phyloP scores from a whole-genome alignment of 2,888 invertebrate genomes.

The Ernsta delagoae region DNA sequence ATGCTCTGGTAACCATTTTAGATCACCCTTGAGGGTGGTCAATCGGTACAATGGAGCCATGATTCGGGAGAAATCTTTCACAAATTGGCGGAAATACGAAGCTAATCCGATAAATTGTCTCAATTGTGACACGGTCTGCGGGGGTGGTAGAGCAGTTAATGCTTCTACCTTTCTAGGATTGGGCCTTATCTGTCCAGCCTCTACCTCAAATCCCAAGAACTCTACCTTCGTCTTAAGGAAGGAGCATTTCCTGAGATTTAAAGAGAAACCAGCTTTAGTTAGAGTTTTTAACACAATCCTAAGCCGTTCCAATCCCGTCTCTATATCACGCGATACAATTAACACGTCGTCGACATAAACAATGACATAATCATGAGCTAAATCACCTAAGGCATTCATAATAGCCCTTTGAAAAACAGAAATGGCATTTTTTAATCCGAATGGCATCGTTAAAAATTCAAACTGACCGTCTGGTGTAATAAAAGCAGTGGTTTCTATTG shows the following conservation, averaged over 20 bases:
- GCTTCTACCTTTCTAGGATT: slow-evolving; percentile 44
- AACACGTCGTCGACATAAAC: slow-evolving; percentile 38
- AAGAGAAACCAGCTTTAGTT: slow-evolving; percentile 38
- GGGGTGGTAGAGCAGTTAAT: slow-evolving; percentile 11
- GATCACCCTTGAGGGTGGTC: slow-evolving; percentile 20
- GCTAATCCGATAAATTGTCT: slow-evolving; percentile 41
- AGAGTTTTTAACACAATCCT: slow-evolving; percentile 30
- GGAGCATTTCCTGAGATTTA: slow-evolving; percentile 40
- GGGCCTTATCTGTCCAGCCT: slow-evolving; percentile 41
- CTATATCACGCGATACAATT: neutral
- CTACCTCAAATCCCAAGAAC: slow-evolving; percentile 42
- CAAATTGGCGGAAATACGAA: slow-evolving; percentile 25
- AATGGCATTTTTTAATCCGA: slow-evolving; percentile 52
- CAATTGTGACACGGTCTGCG: slow-evolving; percentile 20
- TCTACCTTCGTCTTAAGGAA: slow-evolving; percentile 39
- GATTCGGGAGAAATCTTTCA: slow-evolving; percentile 13
- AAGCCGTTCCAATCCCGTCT: slow-evolving; percentile 24
- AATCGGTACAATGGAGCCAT: slow-evolving; percentile 25
- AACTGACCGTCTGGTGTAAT: slow-evolving; percentile 21
- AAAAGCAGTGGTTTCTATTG: slow-evolving; percentile 37
- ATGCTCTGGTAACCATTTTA: slow-evolving; percentile 8
- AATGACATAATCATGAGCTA: slow-evolving; percentile 5
- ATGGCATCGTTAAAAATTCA: slow-evolving; percentile 35
- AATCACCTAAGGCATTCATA: slow-evolving; percentile 35
- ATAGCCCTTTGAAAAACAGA: slow-evolving; percentile 40